phyloP scores from a whole-genome alignment of 2,113 vertebrate species.

The Ploceus nigricollis region DNA sequence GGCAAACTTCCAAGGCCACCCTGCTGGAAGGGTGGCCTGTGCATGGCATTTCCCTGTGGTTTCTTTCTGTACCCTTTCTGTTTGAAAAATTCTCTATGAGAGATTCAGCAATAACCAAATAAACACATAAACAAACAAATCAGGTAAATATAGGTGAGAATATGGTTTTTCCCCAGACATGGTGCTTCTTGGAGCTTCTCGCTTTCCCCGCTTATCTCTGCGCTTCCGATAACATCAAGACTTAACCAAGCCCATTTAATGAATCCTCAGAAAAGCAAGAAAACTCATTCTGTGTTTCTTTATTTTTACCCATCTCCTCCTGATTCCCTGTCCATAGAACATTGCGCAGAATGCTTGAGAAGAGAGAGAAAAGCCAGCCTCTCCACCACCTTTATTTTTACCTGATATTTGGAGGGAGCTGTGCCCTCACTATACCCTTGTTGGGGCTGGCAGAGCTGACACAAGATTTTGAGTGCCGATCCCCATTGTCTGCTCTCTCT shows the following conservation, averaged over 20 bases:
- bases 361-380: neutral
- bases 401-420: accelerated
- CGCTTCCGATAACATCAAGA: neutral
- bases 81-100: neutral
- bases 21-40: neutral
- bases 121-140: neutral
- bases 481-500: neutral
- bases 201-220: neutral
- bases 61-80: neutral
- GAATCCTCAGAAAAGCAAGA: neutral
- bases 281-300: neutral
- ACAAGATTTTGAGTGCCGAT: neutral
- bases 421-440: accelerated
- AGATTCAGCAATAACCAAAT: neutral
- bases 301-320: neutral
- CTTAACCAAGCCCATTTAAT: neutral
- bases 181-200: neutral
- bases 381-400: neutral
- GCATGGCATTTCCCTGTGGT: accelerated
- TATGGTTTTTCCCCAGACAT: neutral
- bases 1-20: neutral
- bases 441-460: neutral
- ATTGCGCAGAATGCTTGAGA: neutral
- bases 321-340: neutral
- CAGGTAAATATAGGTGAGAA: accelerated